Evolutionary conservation across 1,140 invertebrate genomes (phyloP).

Genomic region (Saxidomus purpurata): DNA sequence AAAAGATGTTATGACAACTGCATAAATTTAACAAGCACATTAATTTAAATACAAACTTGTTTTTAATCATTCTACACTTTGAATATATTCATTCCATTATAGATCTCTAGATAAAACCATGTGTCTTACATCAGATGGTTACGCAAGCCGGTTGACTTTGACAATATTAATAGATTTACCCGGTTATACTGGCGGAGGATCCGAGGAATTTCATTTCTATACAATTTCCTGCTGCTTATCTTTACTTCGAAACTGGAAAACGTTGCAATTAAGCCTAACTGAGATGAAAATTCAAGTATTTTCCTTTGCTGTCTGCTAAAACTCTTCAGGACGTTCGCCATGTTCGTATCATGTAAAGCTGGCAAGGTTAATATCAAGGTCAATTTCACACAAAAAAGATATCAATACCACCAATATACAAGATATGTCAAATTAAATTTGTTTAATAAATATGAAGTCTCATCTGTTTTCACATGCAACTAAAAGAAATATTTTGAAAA

Average conservation of each 20-base stretch:
- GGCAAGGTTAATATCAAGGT: constrained; percentile 18
- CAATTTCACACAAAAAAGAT: not conserved
- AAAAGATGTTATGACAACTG: no score
- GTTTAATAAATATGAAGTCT: no score
- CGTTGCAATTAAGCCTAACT: not conserved
- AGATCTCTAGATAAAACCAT: no score
- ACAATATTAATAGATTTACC: not conserved
- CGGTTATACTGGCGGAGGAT: not conserved
- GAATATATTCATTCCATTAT: no score
- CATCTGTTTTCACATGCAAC: no score
- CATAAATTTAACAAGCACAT: no score
- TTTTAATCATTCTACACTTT: no score
- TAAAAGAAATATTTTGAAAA: no score
- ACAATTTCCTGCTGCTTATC: not conserved
- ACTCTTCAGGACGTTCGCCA: constrained; percentile 21
- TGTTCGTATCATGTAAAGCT: constrained; percentile 36
- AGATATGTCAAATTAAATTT: no score
- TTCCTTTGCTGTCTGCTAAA: constrained; percentile 28
- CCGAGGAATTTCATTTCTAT: not conserved
- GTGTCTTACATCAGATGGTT: not conserved
- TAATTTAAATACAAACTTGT: no score
- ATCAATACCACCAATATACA: no score
- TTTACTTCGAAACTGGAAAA: constrained; percentile 10
- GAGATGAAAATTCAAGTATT: not conserved
- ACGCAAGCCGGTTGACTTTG: constrained; percentile 42